Evolutionary conservation across 2,113 vertebrate species (phyloP).

Genomic region (Engystomops pustulosus): DNA sequence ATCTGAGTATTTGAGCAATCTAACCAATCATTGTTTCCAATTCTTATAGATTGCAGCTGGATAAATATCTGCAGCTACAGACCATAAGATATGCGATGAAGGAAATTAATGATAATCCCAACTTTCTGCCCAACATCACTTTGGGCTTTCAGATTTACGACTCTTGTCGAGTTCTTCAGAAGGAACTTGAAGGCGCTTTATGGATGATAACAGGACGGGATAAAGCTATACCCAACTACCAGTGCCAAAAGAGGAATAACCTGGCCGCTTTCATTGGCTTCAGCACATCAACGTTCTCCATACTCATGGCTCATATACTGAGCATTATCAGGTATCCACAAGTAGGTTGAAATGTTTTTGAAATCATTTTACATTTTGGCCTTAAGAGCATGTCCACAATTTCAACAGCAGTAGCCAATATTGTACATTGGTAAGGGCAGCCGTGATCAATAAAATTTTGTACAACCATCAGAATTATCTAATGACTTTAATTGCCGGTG

Average conservation of each 20-base stretch:
- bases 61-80: constrained; percentile 33
- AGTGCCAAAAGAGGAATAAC: background rate
- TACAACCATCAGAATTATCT: too few relatives aligned
- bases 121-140: constrained; percentile 49
- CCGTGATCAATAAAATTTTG: too few relatives aligned
- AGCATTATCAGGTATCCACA: constrained; percentile 53
- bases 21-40: too few relatives aligned
- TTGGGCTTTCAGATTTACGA: constrained; percentile 42
- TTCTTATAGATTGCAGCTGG: background rate
- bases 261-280: constrained; percentile 56
- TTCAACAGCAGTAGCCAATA: too few relatives aligned
- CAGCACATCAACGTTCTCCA: constrained; percentile 51
- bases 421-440: too few relatives aligned
- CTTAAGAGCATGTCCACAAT: background rate
- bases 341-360: constrained; percentile 21
- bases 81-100: constrained; percentile 53
- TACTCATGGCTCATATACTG: constrained; percentile 52
- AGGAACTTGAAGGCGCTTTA: background rate
- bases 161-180: constrained; percentile 37
- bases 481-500: too few relatives aligned
- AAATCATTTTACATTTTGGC: background rate
- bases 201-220: constrained; percentile 40
- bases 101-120: background rate
- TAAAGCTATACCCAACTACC: background rate
- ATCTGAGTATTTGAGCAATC: too few relatives aligned